Conservation (phyloP, 2,888 invertebrate genomes). For the Silvanus unidentatus region DNA sequence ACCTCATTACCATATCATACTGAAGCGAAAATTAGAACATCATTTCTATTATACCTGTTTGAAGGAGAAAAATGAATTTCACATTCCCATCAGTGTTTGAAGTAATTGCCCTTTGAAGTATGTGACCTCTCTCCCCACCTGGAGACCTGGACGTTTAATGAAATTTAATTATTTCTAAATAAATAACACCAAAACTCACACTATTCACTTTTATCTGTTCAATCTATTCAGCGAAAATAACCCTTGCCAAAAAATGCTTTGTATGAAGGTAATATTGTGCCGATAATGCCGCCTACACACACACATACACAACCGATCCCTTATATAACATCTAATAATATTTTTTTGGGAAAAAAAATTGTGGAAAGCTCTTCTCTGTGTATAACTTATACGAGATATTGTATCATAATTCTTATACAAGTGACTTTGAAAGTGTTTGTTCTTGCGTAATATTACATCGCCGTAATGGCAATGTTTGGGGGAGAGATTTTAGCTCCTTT, state of each 20-base stretch:
- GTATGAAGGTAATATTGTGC: slow-evolving; percentile 3
- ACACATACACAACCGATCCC: not conserved
- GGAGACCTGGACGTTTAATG: too few relatives aligned
- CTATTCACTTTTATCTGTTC: slow-evolving; percentile 1
- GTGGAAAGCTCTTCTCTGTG: not conserved
- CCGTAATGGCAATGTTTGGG: slow-evolving; percentile 5
- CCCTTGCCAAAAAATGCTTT: slow-evolving; percentile 15
- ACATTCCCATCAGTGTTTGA: too few relatives aligned
- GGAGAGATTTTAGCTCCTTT: not conserved
- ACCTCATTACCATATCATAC: too few relatives aligned
- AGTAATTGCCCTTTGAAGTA: too few relatives aligned
- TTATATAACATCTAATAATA: too few relatives aligned
- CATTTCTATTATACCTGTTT: too few relatives aligned
- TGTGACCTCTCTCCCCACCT: too few relatives aligned
- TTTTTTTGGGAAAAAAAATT: too few relatives aligned
- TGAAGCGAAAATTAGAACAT: too few relatives aligned
- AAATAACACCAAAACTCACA: too few relatives aligned
- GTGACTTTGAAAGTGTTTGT: slow-evolving; percentile 18
- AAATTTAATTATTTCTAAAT: too few relatives aligned
- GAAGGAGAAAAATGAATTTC: too few relatives aligned
- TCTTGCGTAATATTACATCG: slow-evolving; percentile 17
- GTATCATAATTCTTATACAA: slow-evolving; percentile 12
- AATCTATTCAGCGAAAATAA: slow-evolving; percentile 18
- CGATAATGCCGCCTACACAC: not conserved
- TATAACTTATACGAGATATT: not conserved